phyloP scores from a whole-genome alignment of 2,888 invertebrate genomes.

The Tipula vernalis region DNA sequence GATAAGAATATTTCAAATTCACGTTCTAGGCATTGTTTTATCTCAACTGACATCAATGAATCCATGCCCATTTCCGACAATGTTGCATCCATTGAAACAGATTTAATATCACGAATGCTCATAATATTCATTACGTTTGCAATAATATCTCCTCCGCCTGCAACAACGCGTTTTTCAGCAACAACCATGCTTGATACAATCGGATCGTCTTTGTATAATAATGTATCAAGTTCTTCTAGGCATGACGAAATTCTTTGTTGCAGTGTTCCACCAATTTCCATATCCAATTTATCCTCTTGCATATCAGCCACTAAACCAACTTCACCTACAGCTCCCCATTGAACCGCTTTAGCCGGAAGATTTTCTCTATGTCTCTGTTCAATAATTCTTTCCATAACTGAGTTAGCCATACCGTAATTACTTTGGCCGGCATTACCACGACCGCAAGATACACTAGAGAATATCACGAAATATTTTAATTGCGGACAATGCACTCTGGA shows the following conservation, averaged over 20 bases:
- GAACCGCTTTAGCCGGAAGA: slow-evolving; percentile 68
- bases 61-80: slow-evolving; percentile 92
- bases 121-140: slow-evolving; percentile 59
- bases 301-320: slow-evolving; percentile 69
- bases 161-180: slow-evolving; percentile 62
- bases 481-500: slow-evolving; percentile 44
- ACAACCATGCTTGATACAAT: slow-evolving; percentile 77
- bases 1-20: slow-evolving; percentile 79
- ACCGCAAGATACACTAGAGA: slow-evolving; percentile 85
- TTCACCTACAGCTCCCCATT: slow-evolving; percentile 91
- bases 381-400: slow-evolving; percentile 78
- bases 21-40: slow-evolving; percentile 82
- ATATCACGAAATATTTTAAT: slow-evolving; percentile 68
- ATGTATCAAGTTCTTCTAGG: slow-evolving; percentile 54
- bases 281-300: slow-evolving; percentile 53
- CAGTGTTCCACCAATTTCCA: slow-evolving; percentile 65
- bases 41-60: slow-evolving; percentile 94
- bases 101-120: slow-evolving; percentile 55
- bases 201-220: slow-evolving; percentile 56
- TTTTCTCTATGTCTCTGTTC: slow-evolving; percentile 57
- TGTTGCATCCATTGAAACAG: slow-evolving; percentile 53
- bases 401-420: slow-evolving; percentile 84
- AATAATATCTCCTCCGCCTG: slow-evolving; percentile 48
- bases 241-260: slow-evolving; percentile 80
- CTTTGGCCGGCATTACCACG: slow-evolving; percentile 86